Base-by-base conservation (phyloP, 2,888 invertebrate genomes). In the Eristalis arbustorum region DNA sequence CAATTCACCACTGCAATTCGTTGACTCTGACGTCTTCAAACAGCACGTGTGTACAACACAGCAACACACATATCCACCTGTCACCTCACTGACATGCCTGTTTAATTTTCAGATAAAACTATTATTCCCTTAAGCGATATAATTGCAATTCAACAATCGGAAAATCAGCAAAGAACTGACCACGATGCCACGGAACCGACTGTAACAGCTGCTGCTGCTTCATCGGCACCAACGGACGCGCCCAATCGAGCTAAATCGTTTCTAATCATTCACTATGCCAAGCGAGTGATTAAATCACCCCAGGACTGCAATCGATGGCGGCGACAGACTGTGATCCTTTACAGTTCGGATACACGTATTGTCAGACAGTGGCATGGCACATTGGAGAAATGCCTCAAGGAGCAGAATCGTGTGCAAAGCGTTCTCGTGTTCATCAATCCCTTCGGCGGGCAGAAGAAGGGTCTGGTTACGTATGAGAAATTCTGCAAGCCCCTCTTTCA, bases 341-440 rank as follows among this genome's bases (percentile, higher is more conserved):
- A 94, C 89, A 95, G 95, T 91, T 92, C 93, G 0, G 95, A 95
- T 90, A 91, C 94, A 0, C 91, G 94, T 83, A 94, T 95, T 89
- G 93, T 95, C n/a, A 93, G 94, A 0, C 94, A 94, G 34, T 96
- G 95, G 95, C 94, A 95, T 40, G 93, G 94, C 90, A 94, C 94
- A 18, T 91, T 95, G 57, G 93, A 94, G 75, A 94, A 94, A n/a
- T 88, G 90, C 0, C 40, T 90, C 6, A 80, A 88, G 13, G 67
- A 88, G 23, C 89, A 89, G 56, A 88, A 93, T 89, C 94, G 97
- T 69, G 96, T 97, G 5, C 95, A 95, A 88, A 95, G 94, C 66
- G 92, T 98, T 59, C 92, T 97, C 69, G 93, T 97, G 18, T 97
- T 98, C 92, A 95, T 98, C 2, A 98, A 98, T 93, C 98, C 98